These are phyloP conservation scores for Elmis aenea DNA, from an alignment of 2,888 invertebrate genomes.

Conservation along the genomic window DNA sequence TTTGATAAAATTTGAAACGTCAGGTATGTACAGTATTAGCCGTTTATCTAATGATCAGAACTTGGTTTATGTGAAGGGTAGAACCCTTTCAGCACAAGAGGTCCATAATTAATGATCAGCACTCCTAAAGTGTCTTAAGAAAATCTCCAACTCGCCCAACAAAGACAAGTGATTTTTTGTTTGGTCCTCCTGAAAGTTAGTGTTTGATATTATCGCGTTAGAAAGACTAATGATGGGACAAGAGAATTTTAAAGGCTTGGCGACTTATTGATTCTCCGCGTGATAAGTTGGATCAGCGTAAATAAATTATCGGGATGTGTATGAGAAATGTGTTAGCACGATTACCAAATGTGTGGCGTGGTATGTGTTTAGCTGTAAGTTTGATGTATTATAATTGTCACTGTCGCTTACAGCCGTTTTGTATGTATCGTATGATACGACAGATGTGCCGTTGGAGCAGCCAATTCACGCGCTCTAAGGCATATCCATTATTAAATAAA, in stretches of 20 bases:
- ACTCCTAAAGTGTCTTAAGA: conserved; percentile 20
- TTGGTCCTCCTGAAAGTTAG: conserved; percentile 13
- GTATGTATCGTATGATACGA: conserved; percentile 18
- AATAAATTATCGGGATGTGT: conserved; percentile 19
- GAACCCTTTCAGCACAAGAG: conserved; percentile 24
- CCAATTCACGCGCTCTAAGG: too few species aligned
- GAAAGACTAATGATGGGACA: conserved; percentile 39
- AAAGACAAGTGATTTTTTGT: conserved; percentile 21
- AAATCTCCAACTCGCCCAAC: conserved; percentile 13
- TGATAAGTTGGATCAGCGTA: conserved; percentile 29
- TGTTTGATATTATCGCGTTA: conserved; percentile 35
- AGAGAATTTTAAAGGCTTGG: conserved; percentile 36
- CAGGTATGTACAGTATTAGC: conserved; percentile 18
- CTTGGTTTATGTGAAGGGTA: conserved; percentile 17
- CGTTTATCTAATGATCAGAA: conserved; percentile 17
- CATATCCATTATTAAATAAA: too few species aligned
- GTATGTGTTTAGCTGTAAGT: conserved; percentile 21
- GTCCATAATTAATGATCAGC: conserved; percentile 23
- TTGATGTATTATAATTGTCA: conserved; percentile 25
- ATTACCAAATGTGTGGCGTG: conserved; percentile 21
- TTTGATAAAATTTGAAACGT: conserved; percentile 18
- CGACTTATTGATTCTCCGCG: conserved; percentile 35
- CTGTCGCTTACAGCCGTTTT: conserved; percentile 16
- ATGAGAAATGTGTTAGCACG: conserved; percentile 14
- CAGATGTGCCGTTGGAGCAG: too few species aligned